Conservation (phyloP, 2,113 vertebrate species). For the Vireo altiloquus region DNA sequence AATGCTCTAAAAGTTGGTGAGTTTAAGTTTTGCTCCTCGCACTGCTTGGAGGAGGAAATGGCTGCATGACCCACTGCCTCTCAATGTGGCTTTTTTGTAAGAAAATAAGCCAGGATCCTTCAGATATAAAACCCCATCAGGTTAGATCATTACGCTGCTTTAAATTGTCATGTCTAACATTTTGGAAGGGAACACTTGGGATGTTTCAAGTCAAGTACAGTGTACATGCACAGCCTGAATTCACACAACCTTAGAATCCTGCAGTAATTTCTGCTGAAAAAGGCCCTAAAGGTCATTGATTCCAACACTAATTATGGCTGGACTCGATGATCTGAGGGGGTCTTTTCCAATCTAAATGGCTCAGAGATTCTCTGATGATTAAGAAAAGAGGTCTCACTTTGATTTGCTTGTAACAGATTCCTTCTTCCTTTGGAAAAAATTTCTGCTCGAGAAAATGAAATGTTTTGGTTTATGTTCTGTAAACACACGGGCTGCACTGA, state of each 20-base stretch:
- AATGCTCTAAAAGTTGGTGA: neutral
- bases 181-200: neutral
- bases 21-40: neutral
- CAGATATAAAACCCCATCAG: neutral
- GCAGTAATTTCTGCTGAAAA: neutral
- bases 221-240: neutral
- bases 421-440: neutral
- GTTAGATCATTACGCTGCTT: neutral
- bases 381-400: neutral
- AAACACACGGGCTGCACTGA: neutral
- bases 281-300: neutral
- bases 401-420: neutral
- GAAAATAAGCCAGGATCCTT: neutral
- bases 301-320: neutral
- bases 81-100: neutral
- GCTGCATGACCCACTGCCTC: fast-evolving
- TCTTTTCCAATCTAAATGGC: neutral
- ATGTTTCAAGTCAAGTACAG: neutral
- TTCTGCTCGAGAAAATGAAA: neutral
- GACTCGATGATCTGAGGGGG: neutral
- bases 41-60: neutral
- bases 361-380: neutral
- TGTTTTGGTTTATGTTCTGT: neutral
- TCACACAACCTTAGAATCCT: neutral
- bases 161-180: neutral